Percentiles rank a stretch among this genome's conserved stretches.
Evolutionary conservation across 2,888 invertebrate genomes (phyloP).

Genomic region (Ectemnius continuus): DNA sequence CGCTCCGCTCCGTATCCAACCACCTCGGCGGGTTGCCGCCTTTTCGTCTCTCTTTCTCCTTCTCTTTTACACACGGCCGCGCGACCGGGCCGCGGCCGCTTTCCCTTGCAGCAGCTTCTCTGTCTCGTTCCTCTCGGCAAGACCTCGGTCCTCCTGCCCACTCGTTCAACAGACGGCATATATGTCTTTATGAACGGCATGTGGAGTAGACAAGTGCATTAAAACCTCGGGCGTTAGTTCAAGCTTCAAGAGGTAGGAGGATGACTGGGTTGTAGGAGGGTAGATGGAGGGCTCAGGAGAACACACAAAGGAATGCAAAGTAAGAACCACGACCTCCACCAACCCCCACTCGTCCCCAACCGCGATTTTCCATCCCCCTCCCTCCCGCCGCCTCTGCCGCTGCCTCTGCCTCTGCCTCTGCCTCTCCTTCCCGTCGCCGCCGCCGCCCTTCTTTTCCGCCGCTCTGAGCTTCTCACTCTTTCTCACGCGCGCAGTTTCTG

Average conservation of each 20-base stretch:
- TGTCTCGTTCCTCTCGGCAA: conserved; percentile 59
- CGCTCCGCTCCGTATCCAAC: conserved; percentile 8
- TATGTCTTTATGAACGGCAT: conserved; percentile 76
- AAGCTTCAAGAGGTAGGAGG: conserved; percentile 70
- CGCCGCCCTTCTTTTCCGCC: conserved; percentile 31
- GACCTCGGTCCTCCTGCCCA: conserved; percentile 63
- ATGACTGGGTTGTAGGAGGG: conserved; percentile 58
- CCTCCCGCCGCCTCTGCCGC: conserved; percentile 15
- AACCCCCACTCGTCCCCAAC: conserved; percentile 44
- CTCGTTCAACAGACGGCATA: conserved; percentile 70
- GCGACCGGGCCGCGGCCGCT: conserved; percentile 12
- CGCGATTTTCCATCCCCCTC: conserved; percentile 28
- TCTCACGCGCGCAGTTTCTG: conserved; percentile 30
- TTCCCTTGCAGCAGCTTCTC: conserved; percentile 27
- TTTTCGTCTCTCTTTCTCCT: conserved; percentile 44
- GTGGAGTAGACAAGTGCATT: conserved; percentile 78
- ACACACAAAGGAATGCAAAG: conserved; percentile 78
- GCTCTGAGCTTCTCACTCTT: conserved; percentile 29
- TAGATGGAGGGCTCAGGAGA: conserved; percentile 68
- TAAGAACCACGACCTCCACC: conserved; percentile 71
- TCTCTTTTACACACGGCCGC: conserved; percentile 42
- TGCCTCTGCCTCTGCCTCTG: conserved; percentile 36
- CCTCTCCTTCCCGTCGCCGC: conserved; percentile 27
- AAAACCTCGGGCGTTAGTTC: conserved; percentile 77
- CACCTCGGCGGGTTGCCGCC: conserved; percentile 35